Conservation (phyloP, 1,140 invertebrate genomes). For the Lamellibrachia luymesi region DNA sequence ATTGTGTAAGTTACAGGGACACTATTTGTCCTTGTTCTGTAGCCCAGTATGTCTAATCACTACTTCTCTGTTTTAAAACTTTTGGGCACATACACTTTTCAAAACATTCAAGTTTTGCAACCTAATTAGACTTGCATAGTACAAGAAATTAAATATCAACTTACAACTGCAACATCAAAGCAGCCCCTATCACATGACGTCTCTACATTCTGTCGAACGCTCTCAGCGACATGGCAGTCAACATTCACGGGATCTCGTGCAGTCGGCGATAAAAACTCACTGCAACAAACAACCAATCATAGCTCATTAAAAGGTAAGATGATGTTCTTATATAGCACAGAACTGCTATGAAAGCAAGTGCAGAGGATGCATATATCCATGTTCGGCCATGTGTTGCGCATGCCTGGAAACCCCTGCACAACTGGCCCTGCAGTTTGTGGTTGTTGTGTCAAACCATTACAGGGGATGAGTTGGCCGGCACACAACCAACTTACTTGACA, state of each 20-base stretch:
- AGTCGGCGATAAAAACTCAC: constrained; percentile 88
- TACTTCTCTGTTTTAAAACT: not conserved
- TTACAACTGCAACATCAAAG: constrained; percentile 94
- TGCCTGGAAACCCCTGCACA: too few relatives aligned
- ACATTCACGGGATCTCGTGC: constrained; percentile 96
- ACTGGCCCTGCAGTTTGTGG: too few relatives aligned
- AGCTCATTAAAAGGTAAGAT: not conserved
- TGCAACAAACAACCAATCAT: constrained; percentile 41
- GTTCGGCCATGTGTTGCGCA: too few relatives aligned
- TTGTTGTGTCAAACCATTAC: too few relatives aligned
- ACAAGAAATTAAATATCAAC: constrained; percentile 29
- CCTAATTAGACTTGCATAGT: not conserved
- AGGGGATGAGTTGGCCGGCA: too few relatives aligned
- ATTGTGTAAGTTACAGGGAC: too few relatives aligned
- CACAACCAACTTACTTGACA: too few relatives aligned
- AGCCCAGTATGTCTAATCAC: not conserved
- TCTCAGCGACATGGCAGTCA: constrained; percentile 69
- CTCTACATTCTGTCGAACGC: constrained; percentile 48
- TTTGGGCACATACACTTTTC: not conserved
- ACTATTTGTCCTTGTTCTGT: too few relatives aligned
- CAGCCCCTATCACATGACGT: constrained; percentile 84
- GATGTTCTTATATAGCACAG: not conserved
- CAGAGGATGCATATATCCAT: too few relatives aligned
- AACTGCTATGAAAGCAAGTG: too few relatives aligned
- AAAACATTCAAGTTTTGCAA: not conserved